Conservation (phyloP, 2,113 vertebrate genomes). For the Silurus glanis region DNA sequence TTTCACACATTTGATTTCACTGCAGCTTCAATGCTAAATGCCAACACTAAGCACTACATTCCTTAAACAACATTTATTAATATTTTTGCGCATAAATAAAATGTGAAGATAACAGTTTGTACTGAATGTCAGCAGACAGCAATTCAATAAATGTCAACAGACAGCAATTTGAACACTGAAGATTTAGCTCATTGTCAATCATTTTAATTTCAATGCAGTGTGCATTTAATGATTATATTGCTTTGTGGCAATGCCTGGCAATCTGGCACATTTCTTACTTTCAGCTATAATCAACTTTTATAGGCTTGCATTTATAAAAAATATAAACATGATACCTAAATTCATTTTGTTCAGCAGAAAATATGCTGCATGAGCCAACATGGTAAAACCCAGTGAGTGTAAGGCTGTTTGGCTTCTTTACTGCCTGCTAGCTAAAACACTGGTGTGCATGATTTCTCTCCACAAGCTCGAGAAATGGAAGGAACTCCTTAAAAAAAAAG, state of each 20-base stretch:
- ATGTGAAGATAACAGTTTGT: neutral
- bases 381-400: neutral
- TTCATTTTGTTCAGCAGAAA: neutral
- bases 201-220: neutral
- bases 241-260: neutral
- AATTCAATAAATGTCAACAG: neutral
- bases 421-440: neutral
- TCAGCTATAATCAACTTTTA: slow-evolving; percentile 20
- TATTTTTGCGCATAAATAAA: neutral
- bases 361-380: slow-evolving; percentile 21
- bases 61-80: neutral
- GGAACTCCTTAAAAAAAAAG: neutral
- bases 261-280: slow-evolving; percentile 5
- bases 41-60: neutral
- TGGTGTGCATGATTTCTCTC: neutral
- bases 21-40: neutral
- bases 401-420: neutral
- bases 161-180: neutral
- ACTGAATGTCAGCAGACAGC: neutral
- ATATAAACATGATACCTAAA: slow-evolving; percentile 7
- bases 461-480: neutral
- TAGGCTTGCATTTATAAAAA: slow-evolving; percentile 20
- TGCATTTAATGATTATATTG: slow-evolving; percentile 9
- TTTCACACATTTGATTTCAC: neutral
- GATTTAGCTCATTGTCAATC: neutral